These are phyloP conservation scores for Hipposideros armiger DNA, from an alignment of 2,113 vertebrate species.

Conservation along the genomic window DNA sequence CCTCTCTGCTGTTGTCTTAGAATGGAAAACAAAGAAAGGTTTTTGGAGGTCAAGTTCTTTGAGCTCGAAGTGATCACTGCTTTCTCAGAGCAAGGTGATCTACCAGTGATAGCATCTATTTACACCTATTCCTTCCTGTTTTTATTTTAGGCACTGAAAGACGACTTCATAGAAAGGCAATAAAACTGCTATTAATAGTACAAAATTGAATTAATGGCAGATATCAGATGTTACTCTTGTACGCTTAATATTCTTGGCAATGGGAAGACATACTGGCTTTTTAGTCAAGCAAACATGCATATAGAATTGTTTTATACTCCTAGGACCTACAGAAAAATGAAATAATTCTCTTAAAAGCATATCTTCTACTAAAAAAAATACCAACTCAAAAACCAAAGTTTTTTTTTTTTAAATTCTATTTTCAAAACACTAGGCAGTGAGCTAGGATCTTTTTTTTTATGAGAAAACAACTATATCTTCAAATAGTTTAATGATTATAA, in stretches of 20 bases:
- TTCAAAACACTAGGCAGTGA: neutral
- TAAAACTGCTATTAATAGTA: neutral
- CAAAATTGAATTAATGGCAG: neutral
- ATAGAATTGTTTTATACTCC: neutral
- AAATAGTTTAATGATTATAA: neutral
- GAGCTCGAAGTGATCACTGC: too few relatives aligned
- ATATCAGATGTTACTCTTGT: neutral
- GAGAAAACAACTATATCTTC: neutral
- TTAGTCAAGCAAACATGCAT: neutral
- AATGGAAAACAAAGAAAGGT: neutral
- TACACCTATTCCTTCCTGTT: neutral
- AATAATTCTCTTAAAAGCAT: neutral
- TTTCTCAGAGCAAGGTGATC: neutral
- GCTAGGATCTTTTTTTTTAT: neutral
- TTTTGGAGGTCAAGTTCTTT: neutral
- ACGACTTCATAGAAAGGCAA: neutral
- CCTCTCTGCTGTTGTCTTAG: neutral
- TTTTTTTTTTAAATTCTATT: neutral
- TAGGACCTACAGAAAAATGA: neutral
- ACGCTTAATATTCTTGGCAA: neutral
- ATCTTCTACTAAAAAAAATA: neutral
- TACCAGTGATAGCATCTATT: neutral
- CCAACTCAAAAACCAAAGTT: neutral
- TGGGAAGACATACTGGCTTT: neutral
- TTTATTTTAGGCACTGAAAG: neutral